Evolutionary conservation across 2,113 vertebrate genomes (phyloP), one percentile per base, ranked within the genome.

Genomic region (Cheirogaleus medius): DNA sequence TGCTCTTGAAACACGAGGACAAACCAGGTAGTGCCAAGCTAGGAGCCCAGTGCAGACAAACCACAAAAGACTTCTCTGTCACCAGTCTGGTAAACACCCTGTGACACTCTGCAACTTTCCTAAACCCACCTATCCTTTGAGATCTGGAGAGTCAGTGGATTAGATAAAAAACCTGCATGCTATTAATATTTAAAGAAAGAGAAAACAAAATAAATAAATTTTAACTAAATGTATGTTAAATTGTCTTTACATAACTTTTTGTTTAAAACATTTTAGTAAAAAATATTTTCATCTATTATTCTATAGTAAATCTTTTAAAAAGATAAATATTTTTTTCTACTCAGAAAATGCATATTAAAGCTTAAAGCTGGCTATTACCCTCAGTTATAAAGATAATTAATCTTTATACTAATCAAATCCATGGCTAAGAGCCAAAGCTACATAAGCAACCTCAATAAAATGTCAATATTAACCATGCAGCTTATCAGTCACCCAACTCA

Each of bases 231-330:
- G 39, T 9, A 88, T 47, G 15, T 39, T 91, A 85, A 93, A 63
- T 39, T 49, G 12, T 37, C 44, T 74, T 87, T 58, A 77, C 6
- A 39, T 29, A 78, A 60, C 2, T 60, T 93, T 71, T 76, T 25
- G 94, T 64, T 77, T 95, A 71, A 84, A 83, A n/a, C 9, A 87
- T 56, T 94, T 69, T 44, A 74, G 80, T 91, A 71, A 71, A 89
- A 97, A 91, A 81, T 37, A 5, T 34, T 84, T 95, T 91, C 54
- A 66, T 25, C 25, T 93, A 44, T 74, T 87, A 9, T 68, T 87
- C 58, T 90, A 73, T 54, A 76, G 60, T 68, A 56, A 83, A 83
- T 80, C 37, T 87, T 87, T 87, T 88, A 84, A 81, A 96, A 87
- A 29, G 15, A 78, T 44, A 90, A 1, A 83, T 74, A 2, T 42